phyloP scores from a whole-genome alignment of 2,888 invertebrate genomes.

The Sicus ferrugineus region DNA sequence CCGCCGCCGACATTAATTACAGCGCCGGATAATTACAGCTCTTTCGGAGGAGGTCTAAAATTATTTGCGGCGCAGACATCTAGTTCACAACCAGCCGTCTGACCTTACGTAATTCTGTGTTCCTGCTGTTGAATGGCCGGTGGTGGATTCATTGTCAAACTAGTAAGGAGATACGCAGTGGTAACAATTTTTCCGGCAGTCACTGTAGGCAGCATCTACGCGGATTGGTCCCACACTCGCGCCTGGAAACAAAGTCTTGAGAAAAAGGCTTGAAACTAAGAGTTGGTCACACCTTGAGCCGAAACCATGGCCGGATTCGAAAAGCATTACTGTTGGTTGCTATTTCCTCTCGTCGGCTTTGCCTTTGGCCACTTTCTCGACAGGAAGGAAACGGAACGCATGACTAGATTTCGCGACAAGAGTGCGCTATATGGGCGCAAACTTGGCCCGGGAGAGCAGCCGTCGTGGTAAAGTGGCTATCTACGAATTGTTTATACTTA shows the following conservation, averaged over 20 bases:
- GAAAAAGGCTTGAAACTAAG: conserved; percentile 44
- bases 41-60: no score
- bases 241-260: conserved; percentile 72
- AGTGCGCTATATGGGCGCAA: conserved; percentile 78
- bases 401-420: conserved; percentile 79
- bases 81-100: no score
- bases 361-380: conserved; percentile 73
- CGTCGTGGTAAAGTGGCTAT: conserved; percentile 78
- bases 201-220: conserved; percentile 68
- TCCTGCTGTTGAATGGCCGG: conserved; percentile 51
- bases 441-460: conserved; percentile 72
- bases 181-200: conserved; percentile 74
- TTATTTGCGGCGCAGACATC: no score
- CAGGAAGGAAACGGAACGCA: conserved; percentile 74
- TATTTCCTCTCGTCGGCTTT: conserved; percentile 69
- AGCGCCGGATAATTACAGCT: no score
- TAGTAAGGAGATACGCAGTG: conserved; percentile 71
- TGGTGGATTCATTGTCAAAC: conserved; percentile 58
- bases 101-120: conserved; percentile 33
- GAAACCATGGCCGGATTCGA: conserved; percentile 69
- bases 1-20: no score
- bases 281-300: conserved; percentile 37
- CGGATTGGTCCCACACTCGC: conserved; percentile 77
- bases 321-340: conserved; percentile 66
- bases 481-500: no score